Evolutionary conservation across 2,113 vertebrate genomes (phyloP), one percentile per base, ranked within the genome.

Genomic region (Lophura nycthemera): DNA sequence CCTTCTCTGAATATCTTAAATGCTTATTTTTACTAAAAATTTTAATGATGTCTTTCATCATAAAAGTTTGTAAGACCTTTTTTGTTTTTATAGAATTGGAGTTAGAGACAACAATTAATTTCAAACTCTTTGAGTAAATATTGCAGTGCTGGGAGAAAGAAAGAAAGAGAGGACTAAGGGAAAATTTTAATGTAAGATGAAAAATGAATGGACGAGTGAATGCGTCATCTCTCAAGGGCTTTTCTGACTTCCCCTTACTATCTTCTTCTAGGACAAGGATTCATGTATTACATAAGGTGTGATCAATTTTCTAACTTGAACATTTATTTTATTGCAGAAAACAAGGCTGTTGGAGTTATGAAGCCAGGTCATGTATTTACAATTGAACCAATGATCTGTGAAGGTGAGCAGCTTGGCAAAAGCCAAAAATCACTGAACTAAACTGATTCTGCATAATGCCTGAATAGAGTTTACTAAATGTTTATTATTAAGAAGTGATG

Each of bases 361-460:
- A 99, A 99, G 93, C 98, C 99, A 4, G 99, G 99, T 48, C 99
- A 99, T 8, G 98, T 99, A 59, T 99, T 99, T 97, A 99, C 99
- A 95, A 99, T 99, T 70, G 99, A 99, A 91, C 99, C 99, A 88
- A 99, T 99, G 99, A 99, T 99, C 89, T 99, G 99, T 97, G 99
- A 99, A 98, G 99, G 99, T 99, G 93, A 98, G 96, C 80, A 75
- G 29, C 75, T 78, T 3, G 63, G 50, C 56, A 60, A 40, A 40
- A 64, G 25, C 36, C 36, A 18, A 11, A 64, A 64, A 40, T 64
- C 25, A 12, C 61, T 71, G 29, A 21, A 52, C 24, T 71, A 29
- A 52, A 71, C 34, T 71, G 25, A 71, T 38, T 30, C 69, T 71
- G n/a, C 18, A 13, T 27, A 29, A 50, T 29, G 17, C 47, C 36